Percentiles rank a stretch among this genome's conserved stretches.
These are phyloP conservation scores for Drosophila teissieri DNA, from an alignment of 1,140 invertebrate species.

Conservation along the genomic window DNA sequence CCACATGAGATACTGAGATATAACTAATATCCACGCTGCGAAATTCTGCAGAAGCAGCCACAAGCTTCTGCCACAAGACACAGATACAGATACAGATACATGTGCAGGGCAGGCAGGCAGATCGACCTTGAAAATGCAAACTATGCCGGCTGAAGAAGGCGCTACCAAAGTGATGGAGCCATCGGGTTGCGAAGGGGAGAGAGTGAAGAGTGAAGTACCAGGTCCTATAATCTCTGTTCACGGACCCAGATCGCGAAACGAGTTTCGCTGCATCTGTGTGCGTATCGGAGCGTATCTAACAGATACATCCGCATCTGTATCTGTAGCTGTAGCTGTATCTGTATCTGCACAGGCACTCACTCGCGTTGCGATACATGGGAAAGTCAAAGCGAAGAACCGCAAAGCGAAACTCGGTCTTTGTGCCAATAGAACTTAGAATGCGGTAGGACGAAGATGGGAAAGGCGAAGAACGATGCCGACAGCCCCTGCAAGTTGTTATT, in stretches of 20 bases:
- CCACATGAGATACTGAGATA: slow-evolving; percentile 45
- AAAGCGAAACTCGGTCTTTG: slow-evolving; percentile 77
- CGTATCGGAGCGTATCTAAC: slow-evolving; percentile 60
- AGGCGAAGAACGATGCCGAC: slow-evolving; percentile 16
- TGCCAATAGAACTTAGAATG: slow-evolving; percentile 82
- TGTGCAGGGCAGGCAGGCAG: not conserved
- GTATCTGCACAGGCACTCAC: slow-evolving; percentile 16
- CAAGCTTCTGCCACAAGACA: too few species aligned
- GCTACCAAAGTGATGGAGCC: slow-evolving; percentile 46
- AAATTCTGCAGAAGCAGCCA: slow-evolving; percentile 62
- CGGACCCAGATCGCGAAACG: slow-evolving; percentile 52
- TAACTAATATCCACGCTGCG: slow-evolving; percentile 21
- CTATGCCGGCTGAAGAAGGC: slow-evolving; percentile 68
- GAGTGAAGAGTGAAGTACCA: slow-evolving; percentile 12
- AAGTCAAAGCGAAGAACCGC: slow-evolving; percentile 43
- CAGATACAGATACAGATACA: slow-evolving; percentile 3
- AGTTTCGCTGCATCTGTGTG: slow-evolving; percentile 64
- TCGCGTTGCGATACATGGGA: slow-evolving; percentile 38
- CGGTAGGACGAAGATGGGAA: slow-evolving; percentile 61
- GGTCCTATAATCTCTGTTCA: slow-evolving; percentile 49
- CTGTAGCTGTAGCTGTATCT: not conserved
- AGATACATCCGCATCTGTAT: slow-evolving; percentile 51
- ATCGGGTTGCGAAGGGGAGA: too few species aligned
- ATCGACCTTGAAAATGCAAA: slow-evolving; percentile 77
- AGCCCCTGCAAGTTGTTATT: slow-evolving; percentile 27